Conservation (phyloP, 1,140 invertebrate species). For the Lepidurus arcticus region DNA sequence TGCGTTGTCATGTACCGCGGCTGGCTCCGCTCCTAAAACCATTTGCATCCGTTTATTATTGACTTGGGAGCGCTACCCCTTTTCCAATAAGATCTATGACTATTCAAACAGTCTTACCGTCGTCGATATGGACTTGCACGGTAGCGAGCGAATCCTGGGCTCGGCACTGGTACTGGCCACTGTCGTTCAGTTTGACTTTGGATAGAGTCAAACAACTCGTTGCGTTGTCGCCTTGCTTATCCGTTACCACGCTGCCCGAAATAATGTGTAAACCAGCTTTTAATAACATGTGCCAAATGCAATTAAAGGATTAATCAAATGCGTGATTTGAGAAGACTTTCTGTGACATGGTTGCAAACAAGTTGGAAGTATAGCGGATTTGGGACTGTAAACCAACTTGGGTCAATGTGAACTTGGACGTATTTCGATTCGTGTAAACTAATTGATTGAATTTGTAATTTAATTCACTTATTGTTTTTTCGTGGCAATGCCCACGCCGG, state of each 20-base stretch:
- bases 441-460: too few relatives aligned
- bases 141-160: background rate
- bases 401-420: too few relatives aligned
- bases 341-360: background rate
- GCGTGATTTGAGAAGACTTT: background rate
- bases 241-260: background rate
- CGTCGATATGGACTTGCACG: background rate
- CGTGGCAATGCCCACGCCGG: too few relatives aligned
- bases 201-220: background rate
- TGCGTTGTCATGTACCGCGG: background rate
- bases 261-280: too few relatives aligned
- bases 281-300: too few relatives aligned
- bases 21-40: constrained; percentile 14
- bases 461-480: too few relatives aligned
- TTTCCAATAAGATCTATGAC: background rate
- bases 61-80: background rate
- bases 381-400: too few relatives aligned
- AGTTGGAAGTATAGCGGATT: too few relatives aligned
- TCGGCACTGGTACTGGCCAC: background rate
- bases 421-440: too few relatives aligned
- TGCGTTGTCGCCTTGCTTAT: background rate
- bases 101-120: background rate
- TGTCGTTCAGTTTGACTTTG: background rate
- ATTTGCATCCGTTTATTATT: background rate
- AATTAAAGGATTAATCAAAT: background rate